Evolutionary conservation across 2,888 invertebrate species (phyloP).

Genomic region (Zootermopsis nevadensis): DNA sequence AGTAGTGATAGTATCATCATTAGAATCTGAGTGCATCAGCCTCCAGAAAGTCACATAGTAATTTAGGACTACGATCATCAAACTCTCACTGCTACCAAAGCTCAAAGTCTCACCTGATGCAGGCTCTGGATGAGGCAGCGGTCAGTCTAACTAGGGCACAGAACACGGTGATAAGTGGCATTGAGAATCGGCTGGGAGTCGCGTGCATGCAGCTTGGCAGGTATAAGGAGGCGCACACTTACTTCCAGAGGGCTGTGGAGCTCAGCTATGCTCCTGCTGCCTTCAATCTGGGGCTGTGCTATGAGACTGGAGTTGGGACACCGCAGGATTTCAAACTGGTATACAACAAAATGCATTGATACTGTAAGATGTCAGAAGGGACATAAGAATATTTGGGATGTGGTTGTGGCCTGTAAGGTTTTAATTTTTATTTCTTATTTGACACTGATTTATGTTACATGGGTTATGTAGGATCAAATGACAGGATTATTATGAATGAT

Average conservation of each 20-base stretch:
- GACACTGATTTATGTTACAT: too few species aligned
- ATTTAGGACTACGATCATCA: too few species aligned
- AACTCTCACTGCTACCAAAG: not conserved
- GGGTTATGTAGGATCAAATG: too few species aligned
- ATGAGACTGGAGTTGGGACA: constrained; percentile 76
- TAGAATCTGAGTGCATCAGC: too few species aligned
- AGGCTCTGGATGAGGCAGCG: constrained; percentile 57
- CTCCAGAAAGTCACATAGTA: too few species aligned
- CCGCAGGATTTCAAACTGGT: constrained; percentile 70
- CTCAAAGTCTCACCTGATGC: constrained; percentile 15
- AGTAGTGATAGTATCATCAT: too few species aligned
- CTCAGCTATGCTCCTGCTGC: constrained; percentile 72
- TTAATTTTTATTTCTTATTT: too few species aligned
- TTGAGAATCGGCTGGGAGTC: constrained; percentile 71
- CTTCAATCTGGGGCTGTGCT: constrained; percentile 77
- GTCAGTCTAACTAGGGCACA: constrained; percentile 60
- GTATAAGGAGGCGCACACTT: constrained; percentile 68
- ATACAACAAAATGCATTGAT: constrained; percentile 40
- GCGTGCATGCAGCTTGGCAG: constrained; percentile 70
- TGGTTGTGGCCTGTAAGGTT: too few species aligned
- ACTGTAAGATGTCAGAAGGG: too few species aligned
- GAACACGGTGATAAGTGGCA: constrained; percentile 69
- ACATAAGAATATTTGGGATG: too few species aligned
- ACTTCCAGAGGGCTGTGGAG: constrained; percentile 68
- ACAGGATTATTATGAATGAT: too few species aligned